Percentiles rank a stretch among this genome's conserved stretches.
Evolutionary conservation across 2,113 vertebrate species (phyloP).

Genomic region (Cacatua alba): DNA sequence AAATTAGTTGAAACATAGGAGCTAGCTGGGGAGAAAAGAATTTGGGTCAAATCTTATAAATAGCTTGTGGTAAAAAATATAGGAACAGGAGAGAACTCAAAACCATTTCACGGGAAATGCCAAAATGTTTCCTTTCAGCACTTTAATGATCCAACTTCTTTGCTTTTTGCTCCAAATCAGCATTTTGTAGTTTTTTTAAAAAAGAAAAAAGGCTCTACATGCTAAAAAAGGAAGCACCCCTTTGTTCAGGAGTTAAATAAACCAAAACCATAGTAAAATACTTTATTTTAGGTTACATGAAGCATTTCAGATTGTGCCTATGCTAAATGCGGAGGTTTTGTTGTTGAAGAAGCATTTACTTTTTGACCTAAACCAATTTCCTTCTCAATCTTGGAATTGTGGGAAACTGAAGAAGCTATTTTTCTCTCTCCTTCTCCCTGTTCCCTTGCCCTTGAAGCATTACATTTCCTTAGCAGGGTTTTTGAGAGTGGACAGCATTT

Average conservation of each 20-base stretch:
- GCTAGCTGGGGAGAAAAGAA: constrained; percentile 27
- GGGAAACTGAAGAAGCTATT: background rate
- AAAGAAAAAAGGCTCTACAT: background rate
- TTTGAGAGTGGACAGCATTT: background rate
- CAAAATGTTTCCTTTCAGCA: constrained; percentile 11
- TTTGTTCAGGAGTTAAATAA: background rate
- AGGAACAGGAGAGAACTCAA: constrained; percentile 26
- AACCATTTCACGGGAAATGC: constrained; percentile 17
- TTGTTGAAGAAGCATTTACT: background rate
- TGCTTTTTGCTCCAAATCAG: constrained; percentile 24
- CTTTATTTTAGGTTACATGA: background rate
- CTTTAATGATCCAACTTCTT: constrained; percentile 29
- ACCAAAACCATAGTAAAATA: background rate
- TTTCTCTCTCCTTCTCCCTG: background rate
- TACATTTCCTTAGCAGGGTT: background rate
- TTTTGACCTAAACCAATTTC: background rate
- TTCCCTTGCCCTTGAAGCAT: background rate
- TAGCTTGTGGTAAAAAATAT: constrained; percentile 40
- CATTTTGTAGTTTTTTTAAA: background rate
- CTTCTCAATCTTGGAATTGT: background rate
- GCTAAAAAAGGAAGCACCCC: background rate
- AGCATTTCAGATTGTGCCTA: background rate
- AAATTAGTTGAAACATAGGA: constrained; percentile 27
- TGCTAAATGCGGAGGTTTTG: background rate
- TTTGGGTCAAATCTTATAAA: constrained; percentile 65